Base-by-base conservation (phyloP, 1,140 invertebrate genomes). In the Mycetomoellerius zeteki region DNA sequence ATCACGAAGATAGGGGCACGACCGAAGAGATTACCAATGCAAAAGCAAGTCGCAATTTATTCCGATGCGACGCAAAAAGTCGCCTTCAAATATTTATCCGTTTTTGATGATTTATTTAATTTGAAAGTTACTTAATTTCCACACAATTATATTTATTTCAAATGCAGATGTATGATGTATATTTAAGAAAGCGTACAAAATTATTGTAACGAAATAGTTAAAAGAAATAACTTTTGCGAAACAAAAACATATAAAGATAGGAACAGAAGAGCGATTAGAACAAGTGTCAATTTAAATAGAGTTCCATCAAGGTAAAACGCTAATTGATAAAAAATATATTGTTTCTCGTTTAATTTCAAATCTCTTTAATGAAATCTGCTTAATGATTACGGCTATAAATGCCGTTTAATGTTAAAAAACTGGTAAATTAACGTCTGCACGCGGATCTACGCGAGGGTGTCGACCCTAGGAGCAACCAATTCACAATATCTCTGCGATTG, bases 1-100 rank as follows among this genome's bases (percentile, higher is more conserved):
- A 58, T 43, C 19, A 3, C 16, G n/a, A 37, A 37, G 50, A 37
- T 2, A 27, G 47, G 33, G 21, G 12, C 62, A 80, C 43, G 30
- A 78, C 58, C 16, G 14, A 43, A 10, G 1, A 52, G 30, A 71
- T 81, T 71, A 81, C 10, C 64, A 81, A 71, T 81, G 47, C 64
- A 43, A 43, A 81, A 71, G 3, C 21, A 21, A 37, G 4, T 50
- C 16, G n/a, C n/a, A 62, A 69, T 16, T 52, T 67, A 67, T 37
- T 56, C n/a, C 1, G 47, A 80, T 14, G 12, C 1, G 30, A 80
- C 27, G 6, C 54, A 54, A 54, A 33, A 43, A 43, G 27, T 65
- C 52, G n/a, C n/a, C 19, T 14, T 69, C 19, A 30, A 33, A 54
- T 56, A 67, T 33, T 47, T 30, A 14, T 2, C 6, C 43, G 24